Base-by-base conservation (phyloP, 2,113 vertebrate species). In the Rhabdomys dilectus region DNA sequence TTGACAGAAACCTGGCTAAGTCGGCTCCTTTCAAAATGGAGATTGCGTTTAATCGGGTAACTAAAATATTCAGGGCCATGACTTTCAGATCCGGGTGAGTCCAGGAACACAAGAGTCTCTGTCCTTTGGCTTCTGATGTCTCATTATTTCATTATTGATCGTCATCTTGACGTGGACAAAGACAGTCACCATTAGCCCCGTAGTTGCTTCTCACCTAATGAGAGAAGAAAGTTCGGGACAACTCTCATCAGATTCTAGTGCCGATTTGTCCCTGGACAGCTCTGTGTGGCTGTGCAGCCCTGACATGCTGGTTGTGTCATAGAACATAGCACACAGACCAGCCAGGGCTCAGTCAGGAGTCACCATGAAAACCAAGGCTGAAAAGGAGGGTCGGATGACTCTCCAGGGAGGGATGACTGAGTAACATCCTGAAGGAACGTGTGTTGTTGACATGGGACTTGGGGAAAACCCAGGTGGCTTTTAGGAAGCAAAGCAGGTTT, bases 401-500 rank as follows among this genome's bases (percentile, higher is more conserved):
- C 45, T 68, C n/a, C 75, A 53, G 70, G 68, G 48, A 53, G 56
- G 81, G 62, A 22, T 58, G 62, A 3, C 62, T 64, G 53, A 82
- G n/a, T 5, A n/a, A 84, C 39, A 42, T 29, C 56, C 13, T 84
- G 81, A 62, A n/a, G 60, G 36, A 29, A 82, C 26, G 77, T 68
- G 51, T 15, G 53, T 16, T 26, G 58, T 8, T 84, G n/a, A 60
- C 22, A 34, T 16, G 73, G 91, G 84, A 24, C n/a, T 72, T 73
- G 45, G 64, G 72, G 89, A 95, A 78, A 86, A 53, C 78, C 76
- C 81, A 64, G n/a, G 81, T 51, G 93, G n/a, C 42, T 91, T 64
- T 86, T 78, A 84, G 58, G 58, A 84, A 62, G 56, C n/a, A 29
- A 82, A 36, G 22, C 17, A 29, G 1, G 1, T 36, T 53, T 78